phyloP scores from a whole-genome alignment of 2,113 vertebrate species.

The Passer domesticus region DNA sequence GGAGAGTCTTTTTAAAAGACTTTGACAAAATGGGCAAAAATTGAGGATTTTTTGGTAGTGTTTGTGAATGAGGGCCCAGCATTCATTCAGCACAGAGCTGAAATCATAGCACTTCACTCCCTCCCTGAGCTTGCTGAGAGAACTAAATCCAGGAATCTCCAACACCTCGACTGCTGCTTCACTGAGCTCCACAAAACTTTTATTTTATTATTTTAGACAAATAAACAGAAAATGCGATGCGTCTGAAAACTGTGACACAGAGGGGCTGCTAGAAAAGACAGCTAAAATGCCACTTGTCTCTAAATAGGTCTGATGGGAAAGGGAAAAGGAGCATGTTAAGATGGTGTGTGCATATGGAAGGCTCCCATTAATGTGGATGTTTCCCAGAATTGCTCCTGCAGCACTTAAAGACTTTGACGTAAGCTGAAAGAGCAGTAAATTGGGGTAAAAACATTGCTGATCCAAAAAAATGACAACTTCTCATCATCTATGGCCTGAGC shows the following conservation, averaged over 20 bases:
- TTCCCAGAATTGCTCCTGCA: background rate
- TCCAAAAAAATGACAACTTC: background rate
- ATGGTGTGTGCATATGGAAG: background rate
- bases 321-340: background rate
- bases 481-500: rapidly evolving
- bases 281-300: background rate
- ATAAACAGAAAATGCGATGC: background rate
- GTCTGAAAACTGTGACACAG: background rate
- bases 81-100: background rate
- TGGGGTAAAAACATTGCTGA: background rate
- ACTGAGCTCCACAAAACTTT: background rate
- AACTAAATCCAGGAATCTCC: background rate
- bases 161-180: background rate
- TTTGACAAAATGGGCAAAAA: background rate
- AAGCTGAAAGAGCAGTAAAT: background rate
- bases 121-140: background rate
- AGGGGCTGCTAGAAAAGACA: background rate
- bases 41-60: rapidly evolving
- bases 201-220: background rate
- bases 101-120: background rate
- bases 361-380: background rate
- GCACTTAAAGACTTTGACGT: rapidly evolving
- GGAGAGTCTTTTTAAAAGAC: background rate
- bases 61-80: background rate
- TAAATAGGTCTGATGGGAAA: background rate